Percentiles rank a stretch among this genome's conserved stretches.
phyloP scores from a whole-genome alignment of 2,797 vertebrate genomes.

The Pseudochirops corinnae region DNA sequence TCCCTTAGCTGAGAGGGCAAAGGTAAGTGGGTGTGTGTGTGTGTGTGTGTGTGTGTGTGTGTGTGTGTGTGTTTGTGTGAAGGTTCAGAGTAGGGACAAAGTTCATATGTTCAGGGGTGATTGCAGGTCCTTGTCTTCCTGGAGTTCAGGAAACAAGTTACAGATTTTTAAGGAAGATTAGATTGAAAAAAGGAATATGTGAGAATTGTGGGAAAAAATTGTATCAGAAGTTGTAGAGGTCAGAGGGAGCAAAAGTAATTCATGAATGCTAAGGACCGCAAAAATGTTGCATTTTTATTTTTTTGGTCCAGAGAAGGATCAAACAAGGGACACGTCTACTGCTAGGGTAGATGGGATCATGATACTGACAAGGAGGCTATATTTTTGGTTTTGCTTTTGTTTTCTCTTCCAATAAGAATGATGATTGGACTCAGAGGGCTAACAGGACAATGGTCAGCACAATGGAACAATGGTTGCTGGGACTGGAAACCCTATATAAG shows the following conservation, averaged over 20 bases:
- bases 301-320: background rate
- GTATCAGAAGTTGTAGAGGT: background rate
- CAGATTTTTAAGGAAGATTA: slow-evolving; percentile 14
- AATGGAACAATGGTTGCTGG: background rate
- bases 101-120: background rate
- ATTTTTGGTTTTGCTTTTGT: background rate
- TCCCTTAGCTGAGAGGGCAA: slow-evolving; percentile 7
- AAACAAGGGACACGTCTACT: background rate
- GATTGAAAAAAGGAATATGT: slow-evolving; percentile 11
- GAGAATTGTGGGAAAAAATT: background rate
- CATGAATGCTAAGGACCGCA: background rate
- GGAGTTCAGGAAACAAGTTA: background rate
- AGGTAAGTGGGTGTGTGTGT: background rate
- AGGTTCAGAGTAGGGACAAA: background rate
- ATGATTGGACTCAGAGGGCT: background rate
- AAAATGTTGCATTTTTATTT: background rate
- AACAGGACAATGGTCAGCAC: background rate
- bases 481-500: background rate
- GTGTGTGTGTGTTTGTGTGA: background rate
- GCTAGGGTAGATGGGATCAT: background rate
- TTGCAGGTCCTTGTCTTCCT: background rate
- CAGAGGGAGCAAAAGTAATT: background rate
- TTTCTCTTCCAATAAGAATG: background rate
- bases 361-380: background rate
- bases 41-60: background rate